Base-by-base conservation (phyloP, 1,140 invertebrate genomes). In the Asbolus verrucosus region DNA sequence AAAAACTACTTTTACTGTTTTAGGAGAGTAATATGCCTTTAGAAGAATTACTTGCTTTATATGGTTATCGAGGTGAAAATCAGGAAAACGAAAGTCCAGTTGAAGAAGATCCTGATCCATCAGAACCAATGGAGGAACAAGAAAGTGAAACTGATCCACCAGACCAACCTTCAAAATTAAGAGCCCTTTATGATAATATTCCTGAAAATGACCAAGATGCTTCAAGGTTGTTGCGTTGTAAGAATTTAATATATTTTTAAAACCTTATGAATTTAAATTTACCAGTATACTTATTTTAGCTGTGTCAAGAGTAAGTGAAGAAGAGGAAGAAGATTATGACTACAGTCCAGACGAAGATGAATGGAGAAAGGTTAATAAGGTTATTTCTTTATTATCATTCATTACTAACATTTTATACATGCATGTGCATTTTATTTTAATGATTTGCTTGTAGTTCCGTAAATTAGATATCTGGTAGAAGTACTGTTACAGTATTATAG, bases 11-110 rank as follows among this genome's bases (percentile, higher is more conserved):
- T 67, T 27, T 27, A 4, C 8, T 27, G 24, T 75, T 70, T 27
- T 66, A 87, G 85, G 88, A 89, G 80, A 88, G 90, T 80, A 94
- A 97, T 84, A 98, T 98, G 94, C 96, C 96, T 70, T 86, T 98
- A 72, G 95, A 97, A 77, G 92, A 96, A 80, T 83, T 98, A 46
- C 83, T 98, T 72, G 94, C 93, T 6, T 88, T 95, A 82, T 97
- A 96, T 84, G 92, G 92, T 71, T 93, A 89, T 83, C 85, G 82
- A 70, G 84, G 76, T 41, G 82, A 80, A 16, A 79, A 79, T 68
- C 78, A 81, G 65, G 74, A 79, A 65, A 79, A 76, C 27, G 78
- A 80, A 61, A 76, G 72, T 41, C 72, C 84, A 77, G 81, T 81
- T 59, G 69, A 78, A 11, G 73, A 75, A 33, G 75, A 78, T 19